Conservation (phyloP, 2,888 invertebrate genomes). For the Ptycholaimellus sp. region DNA sequence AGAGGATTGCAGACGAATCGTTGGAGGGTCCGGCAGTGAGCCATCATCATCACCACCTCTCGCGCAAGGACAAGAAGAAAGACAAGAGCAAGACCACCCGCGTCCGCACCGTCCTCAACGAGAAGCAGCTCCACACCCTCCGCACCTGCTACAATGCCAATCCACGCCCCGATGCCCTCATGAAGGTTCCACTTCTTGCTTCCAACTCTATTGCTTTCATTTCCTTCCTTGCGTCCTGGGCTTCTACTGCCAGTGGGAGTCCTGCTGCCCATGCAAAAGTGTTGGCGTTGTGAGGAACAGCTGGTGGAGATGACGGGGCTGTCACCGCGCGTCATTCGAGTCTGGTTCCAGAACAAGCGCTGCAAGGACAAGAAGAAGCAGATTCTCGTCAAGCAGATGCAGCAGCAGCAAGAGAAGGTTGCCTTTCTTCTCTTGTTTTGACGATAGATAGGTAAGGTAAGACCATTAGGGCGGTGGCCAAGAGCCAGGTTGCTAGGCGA, state of each 20-base stretch:
- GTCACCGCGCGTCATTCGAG: conserved; percentile 85
- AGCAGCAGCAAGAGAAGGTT: conserved; percentile 84
- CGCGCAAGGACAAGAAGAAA: conserved; percentile 31
- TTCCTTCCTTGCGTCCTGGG: no score
- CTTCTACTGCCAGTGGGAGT: no score
- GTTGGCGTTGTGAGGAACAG: no score
- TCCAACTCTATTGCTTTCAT: no score
- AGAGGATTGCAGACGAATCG: no score
- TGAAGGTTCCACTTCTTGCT: no score
- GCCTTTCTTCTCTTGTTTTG: no score
- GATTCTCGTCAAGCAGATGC: conserved; percentile 81
- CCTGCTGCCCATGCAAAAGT: no score
- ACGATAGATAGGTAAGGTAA: no score
- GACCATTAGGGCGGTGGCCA: no score
- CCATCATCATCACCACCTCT: conserved; percentile 4
- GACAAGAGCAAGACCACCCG: conserved; percentile 58
- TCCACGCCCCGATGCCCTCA: conserved; percentile 87
- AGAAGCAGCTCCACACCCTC: conserved; percentile 86
- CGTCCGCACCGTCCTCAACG: conserved; percentile 90
- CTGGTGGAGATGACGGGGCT: conserved; percentile 94
- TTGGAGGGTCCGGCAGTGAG: no score
- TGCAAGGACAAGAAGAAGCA: conserved; percentile 95
- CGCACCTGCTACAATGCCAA: conserved; percentile 92
- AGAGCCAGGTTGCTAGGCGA: no score
- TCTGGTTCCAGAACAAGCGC: conserved; percentile 87